Conservation (phyloP, 1,140 invertebrate genomes). For the Wiebesia pumilae region DNA sequence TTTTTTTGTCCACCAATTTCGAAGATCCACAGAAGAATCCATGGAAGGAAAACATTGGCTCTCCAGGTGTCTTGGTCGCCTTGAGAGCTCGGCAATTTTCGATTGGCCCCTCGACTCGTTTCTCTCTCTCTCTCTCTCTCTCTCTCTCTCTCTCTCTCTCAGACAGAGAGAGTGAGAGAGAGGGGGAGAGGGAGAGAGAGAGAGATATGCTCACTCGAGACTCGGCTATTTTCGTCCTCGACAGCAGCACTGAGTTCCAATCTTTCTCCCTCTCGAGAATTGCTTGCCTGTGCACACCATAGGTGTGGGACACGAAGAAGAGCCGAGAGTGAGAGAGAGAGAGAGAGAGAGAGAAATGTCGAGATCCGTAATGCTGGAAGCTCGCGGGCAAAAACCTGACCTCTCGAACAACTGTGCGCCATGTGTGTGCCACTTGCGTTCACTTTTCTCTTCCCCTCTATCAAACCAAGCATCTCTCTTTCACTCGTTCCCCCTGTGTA, state of each 20-base stretch:
- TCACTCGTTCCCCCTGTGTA: background rate
- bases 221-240: conserved; percentile 10
- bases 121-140: background rate
- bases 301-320: background rate
- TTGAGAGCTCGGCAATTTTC: background rate
- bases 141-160: background rate
- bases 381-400: conserved; percentile 73
- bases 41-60: too few species aligned
- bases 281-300: background rate
- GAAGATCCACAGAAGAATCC: too few species aligned
- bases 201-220: background rate
- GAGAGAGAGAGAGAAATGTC: conserved; percentile 11
- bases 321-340: background rate
- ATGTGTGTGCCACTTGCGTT: conserved; percentile 74
- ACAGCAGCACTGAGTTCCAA: background rate
- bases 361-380: conserved; percentile 68
- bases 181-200: too few species aligned
- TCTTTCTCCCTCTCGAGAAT: background rate
- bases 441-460: conserved; percentile 55
- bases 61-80: background rate
- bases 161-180: too few species aligned
- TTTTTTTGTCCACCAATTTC: too few species aligned
- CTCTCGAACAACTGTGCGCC: conserved; percentile 74
- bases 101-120: conserved; percentile 5
- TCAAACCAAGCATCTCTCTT: background rate